Base-by-base conservation (phyloP, 2,888 invertebrate species). In the Alcis repandata region DNA sequence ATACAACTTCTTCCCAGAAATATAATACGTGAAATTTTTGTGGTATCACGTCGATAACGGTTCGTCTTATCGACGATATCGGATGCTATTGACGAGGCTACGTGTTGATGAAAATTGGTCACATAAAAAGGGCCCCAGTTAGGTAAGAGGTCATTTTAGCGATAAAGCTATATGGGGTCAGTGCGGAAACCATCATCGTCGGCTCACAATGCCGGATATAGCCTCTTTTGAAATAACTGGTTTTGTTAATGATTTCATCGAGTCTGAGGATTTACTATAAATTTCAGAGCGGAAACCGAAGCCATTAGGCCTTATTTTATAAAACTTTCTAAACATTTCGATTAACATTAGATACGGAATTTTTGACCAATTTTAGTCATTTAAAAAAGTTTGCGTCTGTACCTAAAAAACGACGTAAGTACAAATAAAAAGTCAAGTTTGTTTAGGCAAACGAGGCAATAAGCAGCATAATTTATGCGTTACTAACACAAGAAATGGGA, bases 371-470 rank as follows among this genome's bases (percentile, higher is more conserved):
- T 4, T 27, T 27, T 4, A 27, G 3, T 27, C 27, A 6, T 27
- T 27, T 4, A 27, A 27, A 15, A 43, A 40, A 41, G 43, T 2
- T 7, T 11, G 1, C 52, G n/a, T 52, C n/a, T 36, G 15, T 3
- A 41, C 27, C 46, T 57, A 1, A 2, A 40, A 38, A 58, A 53
- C n/a, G 10, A 49, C 51, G 52, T 43, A 60, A 19, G 53, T 13
- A 66, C 15, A 48, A 27, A 40, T 36, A 56, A 62, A 52, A 65
- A 59, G 60, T 56, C 61, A 59, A 66, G 66, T 68, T 70, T 70
- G 46, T 68, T 68, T 56, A 59, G 56, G 63, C 48, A 59, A 63
- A 70, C 63, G 61, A 48, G 53, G 56, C 59, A 56, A 64, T 58
- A 54, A 58, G 45, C 41, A 54, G 10, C 41, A 45, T 46, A 51